Conservation (phyloP, 2,888 invertebrate species). For the Lasioglossum marginatum region DNA sequence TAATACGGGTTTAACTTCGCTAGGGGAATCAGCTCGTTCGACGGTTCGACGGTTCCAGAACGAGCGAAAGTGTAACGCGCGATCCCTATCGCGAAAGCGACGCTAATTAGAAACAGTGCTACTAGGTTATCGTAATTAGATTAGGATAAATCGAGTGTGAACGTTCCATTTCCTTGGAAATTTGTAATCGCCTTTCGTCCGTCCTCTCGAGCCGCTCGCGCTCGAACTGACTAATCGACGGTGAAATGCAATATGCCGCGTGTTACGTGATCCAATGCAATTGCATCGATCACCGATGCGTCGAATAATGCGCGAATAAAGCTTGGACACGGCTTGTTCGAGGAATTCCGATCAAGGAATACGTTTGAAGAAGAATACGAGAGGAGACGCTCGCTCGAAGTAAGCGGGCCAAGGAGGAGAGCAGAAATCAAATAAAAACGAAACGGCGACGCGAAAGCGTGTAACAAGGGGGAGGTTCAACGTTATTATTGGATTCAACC, state of each 20-base stretch:
- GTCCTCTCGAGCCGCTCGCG: neutral
- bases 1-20: neutral
- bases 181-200: neutral
- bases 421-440: neutral
- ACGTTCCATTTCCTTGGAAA: slow-evolving; percentile 14
- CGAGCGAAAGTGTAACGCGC: slow-evolving; percentile 50
- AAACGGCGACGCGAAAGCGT: neutral
- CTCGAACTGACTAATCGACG: neutral
- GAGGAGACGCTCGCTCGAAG: neutral
- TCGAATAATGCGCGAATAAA: neutral
- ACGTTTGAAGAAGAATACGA: neutral
- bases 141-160: slow-evolving; percentile 17
- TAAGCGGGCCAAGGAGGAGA: neutral
- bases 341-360: neutral
- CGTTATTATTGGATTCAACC: neutral
- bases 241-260: neutral
- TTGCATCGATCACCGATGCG: neutral
- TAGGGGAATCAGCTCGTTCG: neutral
- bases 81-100: slow-evolving; percentile 55
- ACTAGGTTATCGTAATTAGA: slow-evolving; percentile 45
- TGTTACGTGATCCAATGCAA: neutral
- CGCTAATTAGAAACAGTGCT: slow-evolving; percentile 51
- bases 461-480: neutral
- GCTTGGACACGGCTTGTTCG: neutral
- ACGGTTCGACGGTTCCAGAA: slow-evolving; percentile 38